Evolutionary conservation across 2,888 invertebrate genomes (phyloP), one percentile per base, ranked within the genome.

Genomic region (Spodoptera exigua): DNA sequence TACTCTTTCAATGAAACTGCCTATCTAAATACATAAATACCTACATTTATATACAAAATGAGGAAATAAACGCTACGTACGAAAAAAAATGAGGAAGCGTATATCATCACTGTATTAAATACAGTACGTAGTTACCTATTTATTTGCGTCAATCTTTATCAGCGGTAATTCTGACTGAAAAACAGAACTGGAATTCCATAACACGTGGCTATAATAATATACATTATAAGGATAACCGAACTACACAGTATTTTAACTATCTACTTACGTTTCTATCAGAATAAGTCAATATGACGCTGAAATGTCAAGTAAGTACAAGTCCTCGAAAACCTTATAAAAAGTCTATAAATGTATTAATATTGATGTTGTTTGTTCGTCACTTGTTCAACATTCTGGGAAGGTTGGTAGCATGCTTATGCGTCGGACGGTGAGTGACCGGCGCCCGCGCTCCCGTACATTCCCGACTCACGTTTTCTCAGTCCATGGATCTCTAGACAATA

Each of bases 361-460:
- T 65, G 48, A 76, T 74, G 62, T 43, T 56, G 18, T 61, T 61
- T 74, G 67, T 72, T 74, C 52, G 68, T 76, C 75, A 79, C 70
- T 75, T 69, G 66, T 69, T 44, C 40, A 67, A 61, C 44, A 63
- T 72, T 75, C 60, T 69, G 51, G 58, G 68, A 67, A 71, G 57
- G 58, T 61, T 62, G 32, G 37, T 44, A 65, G 52, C 56, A 51
- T 63, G 63, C 61, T 70, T 60, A 64, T 67, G 67, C 47, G 70
- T 44, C 54, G 54, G 55, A 39, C 79, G 86, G 89, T 88, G 88
- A 87, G 69, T 89, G 89, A 89, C 87, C 85, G 77, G 57, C 49
- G 60, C 35, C 60, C 18, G 67, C 62, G 11, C 81, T 80, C 71
- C 74, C 75, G 73, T 51, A 62, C 56, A 71, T 64, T 59, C 61